These are phyloP conservation scores for Pherbina coryleti DNA, from an alignment of 2,888 invertebrate genomes.

Conservation along the genomic window DNA sequence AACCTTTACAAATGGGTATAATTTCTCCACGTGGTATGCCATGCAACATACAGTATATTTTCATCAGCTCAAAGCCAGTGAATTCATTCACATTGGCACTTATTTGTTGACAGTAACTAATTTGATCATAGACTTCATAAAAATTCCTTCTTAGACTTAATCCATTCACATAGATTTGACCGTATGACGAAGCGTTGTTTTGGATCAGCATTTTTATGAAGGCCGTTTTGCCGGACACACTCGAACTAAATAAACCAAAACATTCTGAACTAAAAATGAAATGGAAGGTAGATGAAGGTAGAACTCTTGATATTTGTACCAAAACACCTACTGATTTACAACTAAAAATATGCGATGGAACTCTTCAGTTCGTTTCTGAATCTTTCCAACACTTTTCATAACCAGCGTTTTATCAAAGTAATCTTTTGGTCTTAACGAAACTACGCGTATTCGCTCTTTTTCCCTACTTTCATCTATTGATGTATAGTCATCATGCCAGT, in stretches of 20 bases:
- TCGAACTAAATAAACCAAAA: constrained; percentile 50
- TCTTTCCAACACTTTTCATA: constrained; percentile 44
- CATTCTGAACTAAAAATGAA: constrained; percentile 50
- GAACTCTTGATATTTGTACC: background rate
- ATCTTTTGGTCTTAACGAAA: constrained; percentile 18
- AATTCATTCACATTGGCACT: constrained; percentile 40
- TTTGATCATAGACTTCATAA: constrained; percentile 38
- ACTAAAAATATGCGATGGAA: constrained; percentile 48
- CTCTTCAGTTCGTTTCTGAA: background rate
- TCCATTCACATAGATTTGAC: constrained; percentile 50
- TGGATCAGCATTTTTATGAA: constrained; percentile 47
- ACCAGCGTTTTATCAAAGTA: constrained; percentile 33
- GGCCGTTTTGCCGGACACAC: constrained; percentile 50
- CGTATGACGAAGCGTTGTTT: constrained; percentile 40
- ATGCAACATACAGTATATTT: constrained; percentile 44
- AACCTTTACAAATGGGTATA: constrained; percentile 35
- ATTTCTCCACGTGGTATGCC: constrained; percentile 40
- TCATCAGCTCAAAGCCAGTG: constrained; percentile 51
- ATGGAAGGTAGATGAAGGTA: background rate
- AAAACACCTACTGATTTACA: constrained; percentile 44
- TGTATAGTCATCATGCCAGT: background rate
- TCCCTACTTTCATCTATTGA: constrained; percentile 43
- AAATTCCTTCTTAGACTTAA: constrained; percentile 31
- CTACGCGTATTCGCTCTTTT: constrained; percentile 42
- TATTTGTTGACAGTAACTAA: constrained; percentile 54